Conservation (phyloP, 2,113 vertebrate genomes). For the Gobiocypris rarus region DNA sequence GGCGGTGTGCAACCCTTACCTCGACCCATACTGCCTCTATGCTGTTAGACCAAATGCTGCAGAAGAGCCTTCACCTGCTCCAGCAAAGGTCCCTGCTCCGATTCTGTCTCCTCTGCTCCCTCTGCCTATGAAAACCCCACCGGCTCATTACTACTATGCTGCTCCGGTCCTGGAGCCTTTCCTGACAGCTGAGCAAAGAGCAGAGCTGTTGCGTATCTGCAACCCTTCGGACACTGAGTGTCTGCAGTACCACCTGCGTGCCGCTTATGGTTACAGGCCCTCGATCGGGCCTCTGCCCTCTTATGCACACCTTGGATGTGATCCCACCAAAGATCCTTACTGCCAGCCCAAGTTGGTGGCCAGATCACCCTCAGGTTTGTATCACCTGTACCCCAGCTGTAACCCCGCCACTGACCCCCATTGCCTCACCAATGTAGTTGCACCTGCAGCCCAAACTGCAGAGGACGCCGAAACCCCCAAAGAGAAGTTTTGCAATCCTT, state of each 20-base stretch:
- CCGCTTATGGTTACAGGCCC: conserved; percentile 76
- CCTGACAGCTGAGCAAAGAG: conserved; percentile 68
- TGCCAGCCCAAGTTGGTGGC: conserved; percentile 70
- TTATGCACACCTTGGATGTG: conserved; percentile 72
- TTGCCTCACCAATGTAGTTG: conserved; percentile 58
- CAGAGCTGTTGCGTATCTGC: conserved; percentile 79
- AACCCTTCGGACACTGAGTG: conserved; percentile 75
- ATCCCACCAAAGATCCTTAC: conserved; percentile 75
- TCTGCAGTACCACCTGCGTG: conserved; percentile 79
- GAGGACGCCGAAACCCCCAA: conserved; percentile 50
- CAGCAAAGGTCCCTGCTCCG: conserved; percentile 58
- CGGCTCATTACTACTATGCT: conserved; percentile 70
- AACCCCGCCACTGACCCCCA: conserved; percentile 74
- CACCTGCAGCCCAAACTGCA: conserved; percentile 58
- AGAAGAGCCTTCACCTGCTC: conserved; percentile 48
- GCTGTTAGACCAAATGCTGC: conserved; percentile 52
- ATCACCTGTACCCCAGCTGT: conserved; percentile 72
- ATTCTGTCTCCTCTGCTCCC: conserved; percentile 68
- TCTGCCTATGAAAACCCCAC: conserved; percentile 61
- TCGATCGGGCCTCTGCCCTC: conserved; percentile 66
- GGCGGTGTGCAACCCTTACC: conserved; percentile 75
- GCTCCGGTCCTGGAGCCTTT: conserved; percentile 73
- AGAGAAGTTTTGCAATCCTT: conserved; percentile 76
- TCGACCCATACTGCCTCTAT: conserved; percentile 76
- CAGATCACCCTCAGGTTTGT: conserved; percentile 69